phyloP scores from a whole-genome alignment of 1,140 invertebrate genomes.

The Lithobius niger region DNA sequence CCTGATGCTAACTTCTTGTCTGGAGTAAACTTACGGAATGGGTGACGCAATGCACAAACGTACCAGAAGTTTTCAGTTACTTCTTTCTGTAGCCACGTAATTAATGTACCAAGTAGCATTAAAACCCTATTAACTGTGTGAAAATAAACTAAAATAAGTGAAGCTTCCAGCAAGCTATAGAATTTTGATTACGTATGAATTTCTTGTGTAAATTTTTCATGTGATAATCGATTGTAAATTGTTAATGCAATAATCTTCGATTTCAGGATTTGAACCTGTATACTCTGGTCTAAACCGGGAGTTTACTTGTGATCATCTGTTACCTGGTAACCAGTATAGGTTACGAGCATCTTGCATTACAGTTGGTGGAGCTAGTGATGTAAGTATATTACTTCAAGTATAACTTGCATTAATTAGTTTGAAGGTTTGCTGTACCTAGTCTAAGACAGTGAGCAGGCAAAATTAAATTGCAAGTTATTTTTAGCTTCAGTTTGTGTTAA shows the following conservation, averaged over 20 bases:
- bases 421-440: too few species aligned
- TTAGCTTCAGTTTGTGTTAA: conserved; percentile 17
- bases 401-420: not conserved
- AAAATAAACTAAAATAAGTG: too few species aligned
- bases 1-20: too few species aligned
- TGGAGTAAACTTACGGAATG: too few species aligned
- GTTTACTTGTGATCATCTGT: conserved; percentile 56
- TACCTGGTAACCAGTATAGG: conserved; percentile 66
- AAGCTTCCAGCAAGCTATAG: too few species aligned
- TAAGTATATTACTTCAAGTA: conserved; percentile 18
- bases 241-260: not conserved
- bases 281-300: conserved; percentile 60
- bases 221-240: not conserved
- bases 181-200: not conserved
- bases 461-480: too few species aligned
- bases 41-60: too few species aligned
- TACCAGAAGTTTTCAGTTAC: too few species aligned
- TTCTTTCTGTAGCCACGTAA: too few species aligned
- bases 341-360: conserved; percentile 54
- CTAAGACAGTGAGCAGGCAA: too few species aligned
- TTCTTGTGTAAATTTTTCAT: not conserved
- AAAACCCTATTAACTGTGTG: too few species aligned
- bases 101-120: too few species aligned
- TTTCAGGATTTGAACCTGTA: conserved; percentile 48
- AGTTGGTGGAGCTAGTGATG: conserved; percentile 55